Base-by-base conservation (phyloP, 2,888 invertebrate species). In the Rhagium mordax region DNA sequence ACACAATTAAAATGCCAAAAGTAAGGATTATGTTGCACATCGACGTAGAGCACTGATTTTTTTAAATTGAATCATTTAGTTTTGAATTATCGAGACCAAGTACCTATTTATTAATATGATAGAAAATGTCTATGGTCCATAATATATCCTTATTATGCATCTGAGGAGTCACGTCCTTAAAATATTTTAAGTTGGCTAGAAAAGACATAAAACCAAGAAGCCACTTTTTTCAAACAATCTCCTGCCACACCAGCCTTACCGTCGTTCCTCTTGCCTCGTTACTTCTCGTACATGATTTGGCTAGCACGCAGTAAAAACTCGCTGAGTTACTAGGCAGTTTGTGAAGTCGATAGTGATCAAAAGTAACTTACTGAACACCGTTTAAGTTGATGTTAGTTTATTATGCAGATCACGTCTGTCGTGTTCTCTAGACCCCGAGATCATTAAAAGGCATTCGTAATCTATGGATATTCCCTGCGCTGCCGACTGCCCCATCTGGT, bases 401-500 rank as follows among this genome's bases (percentile, higher is more conserved):
- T 74, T 80, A 80, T 79, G 80, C 80, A 78, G 78, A 79, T 80
- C 80, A 79, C 80, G 80, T 79, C 71, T 60, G 64, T 51, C 74
- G 73, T 74, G 78, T 79, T 77, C 74, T 75, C 78, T 47, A 73
- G 77, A 74, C 75, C n/a, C 68, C 74, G 59, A 62, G 64, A 77
- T 79, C 80, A 80, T 80, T 80, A 80, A 78, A 77, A 74, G 78
- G 80, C 79, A 78, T 78, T 76, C 78, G 76, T 74, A 78, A 78
- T 76, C 76, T 76, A 74, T 78, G 74, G 61, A 72, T 76, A 76
- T 70, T 69, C 66, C 61, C 55, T 21, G 49, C 51, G 53, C 65
- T 69, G 49, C 59, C 55, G 73, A 27, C 57, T 64, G 61, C 59
- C 33, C 69, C 73, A 62, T 33, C 27, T 47, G 71, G 51, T 70